phyloP scores from a whole-genome alignment of 2,888 invertebrate genomes.

The Allygus modestus region DNA sequence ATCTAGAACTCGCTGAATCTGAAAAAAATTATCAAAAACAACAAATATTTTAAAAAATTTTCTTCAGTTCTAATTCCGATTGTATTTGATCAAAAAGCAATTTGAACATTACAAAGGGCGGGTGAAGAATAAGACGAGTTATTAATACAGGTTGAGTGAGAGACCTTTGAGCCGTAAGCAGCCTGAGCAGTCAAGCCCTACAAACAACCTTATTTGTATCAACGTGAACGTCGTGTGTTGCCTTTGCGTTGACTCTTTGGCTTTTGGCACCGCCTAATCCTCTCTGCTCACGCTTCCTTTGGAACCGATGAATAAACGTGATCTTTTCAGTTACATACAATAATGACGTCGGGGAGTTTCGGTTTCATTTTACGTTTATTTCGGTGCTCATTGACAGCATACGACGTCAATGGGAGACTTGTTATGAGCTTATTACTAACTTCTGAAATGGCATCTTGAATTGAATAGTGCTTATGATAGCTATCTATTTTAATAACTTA shows the following conservation, averaged over 20 bases:
- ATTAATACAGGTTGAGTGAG: constrained; percentile 3
- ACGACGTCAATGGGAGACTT: no score
- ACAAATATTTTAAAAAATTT: no score
- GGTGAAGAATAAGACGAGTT: constrained; percentile 24
- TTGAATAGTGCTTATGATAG: no score
- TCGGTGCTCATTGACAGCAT: no score
- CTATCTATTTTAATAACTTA: no score
- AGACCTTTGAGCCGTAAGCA: constrained; percentile 13
- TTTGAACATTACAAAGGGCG: constrained; percentile 22
- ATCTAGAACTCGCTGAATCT: no score
- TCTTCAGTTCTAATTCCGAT: background rate
- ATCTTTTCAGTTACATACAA: background rate
- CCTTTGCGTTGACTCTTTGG: background rate
- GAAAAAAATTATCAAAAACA: no score
- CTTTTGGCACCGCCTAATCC: background rate
- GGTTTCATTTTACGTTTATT: background rate
- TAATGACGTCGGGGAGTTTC: no score
- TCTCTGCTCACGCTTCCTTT: background rate
- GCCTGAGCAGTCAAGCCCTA: background rate
- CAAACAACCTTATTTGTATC: constrained; percentile 41
- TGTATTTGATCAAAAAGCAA: background rate
- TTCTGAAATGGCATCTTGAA: no score
- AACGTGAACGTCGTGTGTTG: background rate
- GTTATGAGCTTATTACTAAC: no score
- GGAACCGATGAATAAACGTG: background rate